These are phyloP conservation scores for Drosophila ohnishii DNA, from an alignment of 1,140 invertebrate species.

Conservation along the genomic window DNA sequence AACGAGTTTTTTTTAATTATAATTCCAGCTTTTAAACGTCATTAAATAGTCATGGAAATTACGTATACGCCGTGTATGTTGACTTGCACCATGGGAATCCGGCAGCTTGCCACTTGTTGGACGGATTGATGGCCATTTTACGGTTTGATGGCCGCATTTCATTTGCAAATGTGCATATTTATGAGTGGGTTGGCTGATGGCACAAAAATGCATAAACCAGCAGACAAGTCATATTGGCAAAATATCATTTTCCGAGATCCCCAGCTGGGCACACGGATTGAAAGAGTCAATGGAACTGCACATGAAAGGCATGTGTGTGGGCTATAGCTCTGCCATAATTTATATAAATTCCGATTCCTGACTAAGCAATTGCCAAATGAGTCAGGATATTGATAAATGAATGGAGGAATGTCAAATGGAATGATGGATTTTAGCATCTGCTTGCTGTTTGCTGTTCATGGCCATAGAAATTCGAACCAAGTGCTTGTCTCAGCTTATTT, in stretches of 20 bases:
- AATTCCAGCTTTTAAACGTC: constrained; percentile 24
- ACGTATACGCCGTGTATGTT: constrained; percentile 24
- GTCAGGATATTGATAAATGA: constrained; percentile 22
- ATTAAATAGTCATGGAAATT: constrained; percentile 46
- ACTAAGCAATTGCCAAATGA: constrained; percentile 29
- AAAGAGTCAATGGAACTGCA: constrained; percentile 19
- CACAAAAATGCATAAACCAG: constrained; percentile 21
- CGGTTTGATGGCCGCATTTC: constrained; percentile 45
- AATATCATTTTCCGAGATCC: constrained; percentile 25
- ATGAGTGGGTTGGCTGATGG: constrained; percentile 9
- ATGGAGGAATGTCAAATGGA: constrained; percentile 3
- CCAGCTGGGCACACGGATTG: constrained; percentile 4
- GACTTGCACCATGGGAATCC: constrained; percentile 12
- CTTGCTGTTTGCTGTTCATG: constrained; percentile 1
- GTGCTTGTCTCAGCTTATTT: constrained; percentile 11
- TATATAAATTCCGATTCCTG: constrained; percentile 42
- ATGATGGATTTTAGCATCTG: constrained; percentile 16
- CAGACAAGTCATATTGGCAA: constrained; percentile 32
- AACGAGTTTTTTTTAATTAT: constrained; percentile 21
- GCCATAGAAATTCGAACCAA: constrained; percentile 7
- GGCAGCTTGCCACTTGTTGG: constrained; percentile 48
- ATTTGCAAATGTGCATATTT: constrained; percentile 55
- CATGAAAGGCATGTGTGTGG: constrained; percentile 14
- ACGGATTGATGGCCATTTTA: constrained; percentile 17
- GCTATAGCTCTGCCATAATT: constrained; percentile 18